Evolutionary conservation across 2,113 vertebrate species (phyloP), one percentile per base, ranked within the genome.

Genomic region (Ahaetulla prasina): DNA sequence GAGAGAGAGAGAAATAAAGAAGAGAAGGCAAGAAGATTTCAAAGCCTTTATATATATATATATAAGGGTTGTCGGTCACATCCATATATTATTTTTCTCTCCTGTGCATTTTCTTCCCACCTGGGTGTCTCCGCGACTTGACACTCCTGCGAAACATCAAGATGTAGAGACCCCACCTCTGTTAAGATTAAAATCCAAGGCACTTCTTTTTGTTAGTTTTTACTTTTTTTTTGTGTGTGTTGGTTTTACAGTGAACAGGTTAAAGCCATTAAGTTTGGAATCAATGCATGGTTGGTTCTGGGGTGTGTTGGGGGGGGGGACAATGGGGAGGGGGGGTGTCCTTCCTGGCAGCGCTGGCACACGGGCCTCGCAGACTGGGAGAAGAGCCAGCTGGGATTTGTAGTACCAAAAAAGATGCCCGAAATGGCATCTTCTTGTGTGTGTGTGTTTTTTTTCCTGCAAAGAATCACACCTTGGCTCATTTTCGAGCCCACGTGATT

Each of bases 211-310:
- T 91, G 57, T 89, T 85, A 30, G 35, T 23, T 92, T 91, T 80
- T 53, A 30, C 23, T 7, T 88, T 45, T 87, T n/a, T 87, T 50
- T 22, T 49, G n/a, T n/a, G n/a, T 86, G 35, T 87, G 86, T 52
- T 87, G 50, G 68, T 68, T 92, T 97, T 97, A 98, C 98, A 98
- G 97, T 97, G 97, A 98, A 98, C 97, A 98, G 98, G 93, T 98
- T 98, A 97, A 98, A 98, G 97, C 98, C 97, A 96, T 98, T 96
- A 97, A 95, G 96, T 97, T 80, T 84, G 39, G 49, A 84, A 23
- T 95, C 95, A 96, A 95, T 25, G 95, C 95, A 95, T 91, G 96
- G 96, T 97, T 97, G 97, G 97, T 98, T 97, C 97, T 97, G 97
- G 95, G 97, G 96, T 74, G 97, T 97, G 95, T n/a, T n/a, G 92